These are phyloP conservation scores for Polypterus senegalus DNA, from an alignment of 2,113 vertebrate genomes.

Conservation along the genomic window DNA sequence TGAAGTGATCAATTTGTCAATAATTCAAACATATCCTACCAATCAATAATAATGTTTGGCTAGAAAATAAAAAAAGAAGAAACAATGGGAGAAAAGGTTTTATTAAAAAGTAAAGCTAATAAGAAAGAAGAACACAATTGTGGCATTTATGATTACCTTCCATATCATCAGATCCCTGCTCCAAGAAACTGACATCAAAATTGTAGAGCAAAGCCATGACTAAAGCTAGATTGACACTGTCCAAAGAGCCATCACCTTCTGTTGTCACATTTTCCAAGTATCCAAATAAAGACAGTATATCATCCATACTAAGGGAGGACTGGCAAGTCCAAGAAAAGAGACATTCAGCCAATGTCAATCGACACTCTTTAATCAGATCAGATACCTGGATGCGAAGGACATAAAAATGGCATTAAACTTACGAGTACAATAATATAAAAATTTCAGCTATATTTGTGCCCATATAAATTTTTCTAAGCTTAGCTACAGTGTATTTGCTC, in stretches of 20 bases:
- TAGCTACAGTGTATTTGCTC: too few relatives aligned
- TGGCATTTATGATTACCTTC: slow-evolving; percentile 55
- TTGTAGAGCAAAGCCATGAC: slow-evolving; percentile 93
- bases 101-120: too few relatives aligned
- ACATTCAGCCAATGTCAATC: slow-evolving; percentile 79
- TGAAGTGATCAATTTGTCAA: too few relatives aligned
- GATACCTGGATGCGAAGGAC: slow-evolving; percentile 56
- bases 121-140: too few relatives aligned
- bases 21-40: background rate
- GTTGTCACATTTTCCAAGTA: slow-evolving; percentile 78
- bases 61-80: slow-evolving; percentile 1
- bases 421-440: too few relatives aligned
- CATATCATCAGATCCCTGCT: slow-evolving; percentile 79
- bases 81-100: background rate
- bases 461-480: too few relatives aligned
- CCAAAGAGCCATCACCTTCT: slow-evolving; percentile 80
- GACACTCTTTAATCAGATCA: slow-evolving; percentile 84
- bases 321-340: slow-evolving; percentile 95
- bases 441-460: too few relatives aligned
- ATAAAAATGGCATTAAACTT: too few relatives aligned
- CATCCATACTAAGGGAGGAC: slow-evolving; percentile 78
- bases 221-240: slow-evolving; percentile 74
- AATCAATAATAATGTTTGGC: background rate
- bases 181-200: slow-evolving; percentile 84
- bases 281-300: slow-evolving; percentile 79